phyloP scores from a whole-genome alignment of 1,140 invertebrate genomes.

The Eumaeus atala region DNA sequence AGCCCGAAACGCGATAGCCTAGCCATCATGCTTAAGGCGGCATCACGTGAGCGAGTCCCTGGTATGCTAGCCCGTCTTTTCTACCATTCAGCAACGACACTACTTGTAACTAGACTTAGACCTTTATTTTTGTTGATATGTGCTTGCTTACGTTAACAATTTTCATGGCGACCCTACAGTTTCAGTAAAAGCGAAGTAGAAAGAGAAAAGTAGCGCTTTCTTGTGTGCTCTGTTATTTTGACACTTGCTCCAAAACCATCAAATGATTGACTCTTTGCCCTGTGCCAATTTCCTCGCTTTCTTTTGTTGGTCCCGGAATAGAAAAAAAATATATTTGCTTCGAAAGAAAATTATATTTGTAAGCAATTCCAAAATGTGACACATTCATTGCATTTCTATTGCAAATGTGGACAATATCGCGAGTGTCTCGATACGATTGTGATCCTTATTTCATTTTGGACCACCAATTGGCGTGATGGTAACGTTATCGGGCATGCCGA shows the following conservation, averaged over 20 bases:
- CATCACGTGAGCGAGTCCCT: too few species aligned
- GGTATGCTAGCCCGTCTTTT: too few species aligned
- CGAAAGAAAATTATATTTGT: not conserved
- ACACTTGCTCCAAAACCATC: not conserved
- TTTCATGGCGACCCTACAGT: not conserved
- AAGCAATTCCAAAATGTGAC: not conserved
- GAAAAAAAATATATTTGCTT: slow-evolving; percentile 3
- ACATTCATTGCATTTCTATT: not conserved
- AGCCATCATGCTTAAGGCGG: too few species aligned
- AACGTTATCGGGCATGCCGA: too few species aligned
- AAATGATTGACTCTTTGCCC: slow-evolving; percentile 1
- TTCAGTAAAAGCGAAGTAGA: not conserved
- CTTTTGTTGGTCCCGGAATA: not conserved
- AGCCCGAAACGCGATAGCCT: too few species aligned
- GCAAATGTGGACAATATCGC: not conserved
- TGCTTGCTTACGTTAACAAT: too few species aligned
- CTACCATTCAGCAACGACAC: not conserved
- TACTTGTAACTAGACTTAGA: not conserved
- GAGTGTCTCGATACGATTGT: too few species aligned
- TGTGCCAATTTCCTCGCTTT: not conserved
- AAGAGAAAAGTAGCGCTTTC: not conserved
- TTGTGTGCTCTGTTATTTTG: slow-evolving; percentile 1
- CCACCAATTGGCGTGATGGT: too few species aligned
- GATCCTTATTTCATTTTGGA: too few species aligned
- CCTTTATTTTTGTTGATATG: too few species aligned